phyloP scores from a whole-genome alignment of 2,797 vertebrate species.

The Silurus lanzhouensis region DNA sequence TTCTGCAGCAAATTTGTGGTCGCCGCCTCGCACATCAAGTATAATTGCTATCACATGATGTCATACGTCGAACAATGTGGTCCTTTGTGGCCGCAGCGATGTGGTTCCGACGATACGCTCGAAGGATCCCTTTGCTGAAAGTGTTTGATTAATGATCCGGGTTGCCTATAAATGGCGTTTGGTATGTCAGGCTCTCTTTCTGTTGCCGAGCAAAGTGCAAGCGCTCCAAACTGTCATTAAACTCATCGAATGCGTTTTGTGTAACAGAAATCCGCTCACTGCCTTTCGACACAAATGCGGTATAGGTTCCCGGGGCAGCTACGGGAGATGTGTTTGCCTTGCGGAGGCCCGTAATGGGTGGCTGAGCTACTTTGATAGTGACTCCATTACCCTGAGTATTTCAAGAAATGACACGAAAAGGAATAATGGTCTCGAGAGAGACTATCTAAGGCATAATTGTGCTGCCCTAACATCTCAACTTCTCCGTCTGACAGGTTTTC shows the following conservation, averaged over 20 bases:
- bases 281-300: slow-evolving; percentile 54
- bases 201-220: slow-evolving; percentile 46
- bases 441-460: slow-evolving; percentile 51
- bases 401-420: slow-evolving; percentile 39
- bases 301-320: slow-evolving; percentile 46
- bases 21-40: slow-evolving; percentile 52
- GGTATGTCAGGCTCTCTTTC: slow-evolving; percentile 66
- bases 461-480: slow-evolving; percentile 29
- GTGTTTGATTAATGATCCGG: slow-evolving; percentile 74
- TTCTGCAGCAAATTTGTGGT: slow-evolving; percentile 50
- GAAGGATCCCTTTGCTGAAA: slow-evolving; percentile 59
- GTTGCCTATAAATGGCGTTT: slow-evolving; percentile 68
- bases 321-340: slow-evolving; percentile 47
- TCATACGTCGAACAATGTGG: slow-evolving; percentile 61
- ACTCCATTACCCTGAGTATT: slow-evolving; percentile 17
- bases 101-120: slow-evolving; percentile 63
- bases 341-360: slow-evolving; percentile 56
- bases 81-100: slow-evolving; percentile 56
- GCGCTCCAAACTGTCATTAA: slow-evolving; percentile 62
- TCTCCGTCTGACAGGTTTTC: slow-evolving; percentile 53
- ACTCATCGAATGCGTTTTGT: slow-evolving; percentile 54
- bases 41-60: slow-evolving; percentile 63
- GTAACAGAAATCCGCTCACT: slow-evolving; percentile 52
- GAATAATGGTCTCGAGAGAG: slow-evolving; percentile 33
- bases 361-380: slow-evolving; percentile 49